These are phyloP conservation scores for Xiphorhynchus elegans DNA, from an alignment of 2,113 vertebrate species.

Conservation along the genomic window DNA sequence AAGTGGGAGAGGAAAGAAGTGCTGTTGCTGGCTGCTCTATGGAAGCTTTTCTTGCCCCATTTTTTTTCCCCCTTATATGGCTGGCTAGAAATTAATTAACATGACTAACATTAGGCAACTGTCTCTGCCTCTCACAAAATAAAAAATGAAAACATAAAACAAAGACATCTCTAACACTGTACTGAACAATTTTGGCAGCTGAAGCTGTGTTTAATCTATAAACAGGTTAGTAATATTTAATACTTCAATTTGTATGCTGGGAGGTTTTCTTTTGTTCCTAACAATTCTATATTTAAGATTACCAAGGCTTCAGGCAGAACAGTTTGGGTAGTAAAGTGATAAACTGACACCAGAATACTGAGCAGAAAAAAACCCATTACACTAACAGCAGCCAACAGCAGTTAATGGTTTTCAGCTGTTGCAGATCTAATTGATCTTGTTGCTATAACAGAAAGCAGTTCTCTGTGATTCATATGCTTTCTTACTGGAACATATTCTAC, in stretches of 20 bases:
- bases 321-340: constrained; percentile 58
- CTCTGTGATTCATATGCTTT: constrained; percentile 47
- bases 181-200: constrained; percentile 18
- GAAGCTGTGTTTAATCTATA: constrained; percentile 52
- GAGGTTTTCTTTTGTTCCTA: constrained; percentile 59
- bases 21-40: not conserved
- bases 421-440: constrained; percentile 60
- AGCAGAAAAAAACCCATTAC: constrained; percentile 41
- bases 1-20: not conserved
- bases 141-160: not conserved
- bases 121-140: not conserved
- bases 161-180: constrained; percentile 15
- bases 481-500: constrained; percentile 40
- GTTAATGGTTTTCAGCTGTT: constrained; percentile 59
- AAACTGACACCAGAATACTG: constrained; percentile 40
- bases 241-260: constrained; percentile 59
- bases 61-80: not conserved
- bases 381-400: constrained; percentile 49
- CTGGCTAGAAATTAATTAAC: constrained; percentile 12
- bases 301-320: constrained; percentile 52
- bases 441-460: constrained; percentile 61
- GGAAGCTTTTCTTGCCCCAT: not conserved
- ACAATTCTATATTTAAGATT: constrained; percentile 60
- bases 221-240: constrained; percentile 62
- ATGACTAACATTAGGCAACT: not conserved